Evolutionary conservation across 2,797 vertebrate genomes (phyloP).

Genomic region (Cyclura pinguis): DNA sequence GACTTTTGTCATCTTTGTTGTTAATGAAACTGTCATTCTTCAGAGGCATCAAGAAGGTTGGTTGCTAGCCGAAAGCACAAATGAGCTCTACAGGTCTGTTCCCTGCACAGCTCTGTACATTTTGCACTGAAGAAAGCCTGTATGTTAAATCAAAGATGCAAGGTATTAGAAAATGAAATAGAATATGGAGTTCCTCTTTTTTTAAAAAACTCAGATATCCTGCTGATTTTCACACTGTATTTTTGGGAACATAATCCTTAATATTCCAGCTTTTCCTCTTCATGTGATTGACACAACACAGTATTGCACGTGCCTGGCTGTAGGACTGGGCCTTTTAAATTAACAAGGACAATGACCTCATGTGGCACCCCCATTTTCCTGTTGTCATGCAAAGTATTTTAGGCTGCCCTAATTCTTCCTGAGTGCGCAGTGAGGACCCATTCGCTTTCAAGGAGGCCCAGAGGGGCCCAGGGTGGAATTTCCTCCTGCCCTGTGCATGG

Average conservation of each 20-base stretch:
- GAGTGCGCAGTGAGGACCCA: no score
- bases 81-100: constrained; percentile 17
- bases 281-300: not conserved
- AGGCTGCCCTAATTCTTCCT: no score
- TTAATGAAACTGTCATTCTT: constrained; percentile 33
- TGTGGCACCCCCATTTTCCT: no score
- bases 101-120: constrained; percentile 11
- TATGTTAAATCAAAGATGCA: not conserved
- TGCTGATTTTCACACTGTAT: not conserved
- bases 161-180: not conserved
- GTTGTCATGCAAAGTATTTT: no score
- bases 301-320: no score
- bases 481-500: no score
- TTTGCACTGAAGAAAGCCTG: constrained; percentile 9
- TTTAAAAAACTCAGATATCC: not conserved
- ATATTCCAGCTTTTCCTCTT: no score
- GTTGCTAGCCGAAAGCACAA: constrained; percentile 45
- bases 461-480: no score
- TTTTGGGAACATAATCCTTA: not conserved
- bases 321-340: no score
- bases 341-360: no score
- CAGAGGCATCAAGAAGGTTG: constrained; percentile 10
- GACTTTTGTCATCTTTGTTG: constrained; percentile 1
- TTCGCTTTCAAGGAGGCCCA: no score
- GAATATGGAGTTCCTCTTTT: not conserved